Percentiles rank a stretch among this genome's conserved stretches.
Conservation (phyloP, 2,888 invertebrate genomes). For the Platypus cylindrus region DNA sequence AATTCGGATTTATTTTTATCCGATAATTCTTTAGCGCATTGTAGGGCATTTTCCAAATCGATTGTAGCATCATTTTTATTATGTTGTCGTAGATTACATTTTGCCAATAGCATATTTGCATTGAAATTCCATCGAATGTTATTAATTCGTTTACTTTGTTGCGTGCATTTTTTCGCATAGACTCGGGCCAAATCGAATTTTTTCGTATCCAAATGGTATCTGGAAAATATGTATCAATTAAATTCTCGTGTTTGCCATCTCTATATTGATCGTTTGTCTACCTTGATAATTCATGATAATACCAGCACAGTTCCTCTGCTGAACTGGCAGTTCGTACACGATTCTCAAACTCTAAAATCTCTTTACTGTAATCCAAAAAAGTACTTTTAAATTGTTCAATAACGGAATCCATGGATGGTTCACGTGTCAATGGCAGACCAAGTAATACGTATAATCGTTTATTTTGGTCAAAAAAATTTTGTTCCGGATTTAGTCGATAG, state of each 20-base stretch:
- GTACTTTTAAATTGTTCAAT: conserved; percentile 26
- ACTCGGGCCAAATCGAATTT: conserved; percentile 35
- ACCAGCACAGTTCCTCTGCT: conserved; percentile 36
- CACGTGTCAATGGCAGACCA: conserved; percentile 26
- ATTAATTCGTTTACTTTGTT: conserved; percentile 26
- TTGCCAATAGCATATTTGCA: conserved; percentile 33
- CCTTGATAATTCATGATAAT: conserved; percentile 36
- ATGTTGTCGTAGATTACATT: conserved; percentile 34
- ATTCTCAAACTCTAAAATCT: conserved; percentile 24
- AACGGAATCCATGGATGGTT: conserved; percentile 31
- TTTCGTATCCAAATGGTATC: conserved; percentile 29
- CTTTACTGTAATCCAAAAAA: conserved; percentile 27
- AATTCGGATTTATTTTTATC: conserved; percentile 29
- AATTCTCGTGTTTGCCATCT: too few species aligned
- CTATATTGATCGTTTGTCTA: too few species aligned
- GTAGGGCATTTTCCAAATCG: conserved; percentile 24
- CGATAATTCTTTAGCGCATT: conserved; percentile 28
- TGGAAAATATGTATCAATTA: conserved; percentile 3
- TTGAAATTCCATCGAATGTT: conserved; percentile 35
- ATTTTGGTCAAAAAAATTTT: conserved; percentile 21
- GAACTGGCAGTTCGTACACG: conserved; percentile 24
- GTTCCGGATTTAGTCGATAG: conserved; percentile 29
- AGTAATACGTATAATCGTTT: conserved; percentile 28
- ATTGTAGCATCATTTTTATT: conserved; percentile 38
- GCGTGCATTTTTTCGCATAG: conserved; percentile 31